Conservation (phyloP, 2,113 vertebrate genomes). For the Zapornia atra region DNA sequence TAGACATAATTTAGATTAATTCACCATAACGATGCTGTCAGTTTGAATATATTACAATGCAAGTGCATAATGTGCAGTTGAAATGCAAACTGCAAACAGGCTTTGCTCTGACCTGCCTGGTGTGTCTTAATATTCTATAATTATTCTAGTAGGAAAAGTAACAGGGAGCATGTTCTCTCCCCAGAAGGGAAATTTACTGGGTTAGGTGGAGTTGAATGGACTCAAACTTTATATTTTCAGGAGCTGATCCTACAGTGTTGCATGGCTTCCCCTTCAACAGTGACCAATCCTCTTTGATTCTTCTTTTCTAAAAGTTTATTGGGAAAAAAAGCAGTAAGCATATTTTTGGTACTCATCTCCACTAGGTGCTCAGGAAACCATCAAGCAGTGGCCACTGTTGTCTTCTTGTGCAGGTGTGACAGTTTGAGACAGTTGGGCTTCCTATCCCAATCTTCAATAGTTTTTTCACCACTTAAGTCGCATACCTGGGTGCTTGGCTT, state of each 20-base stretch:
- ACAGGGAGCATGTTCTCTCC: neutral
- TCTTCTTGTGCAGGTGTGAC: neutral
- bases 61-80: neutral
- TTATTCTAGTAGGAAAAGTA: conserved; percentile 6
- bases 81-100: conserved; percentile 39
- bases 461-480: neutral
- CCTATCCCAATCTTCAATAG: neutral
- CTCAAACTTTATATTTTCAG: neutral
- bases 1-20: conserved; percentile 60
- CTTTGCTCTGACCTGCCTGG: conserved; percentile 59
- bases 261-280: neutral
- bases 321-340: neutral
- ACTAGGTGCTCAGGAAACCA: neutral
- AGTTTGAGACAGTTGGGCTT: neutral
- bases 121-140: conserved; percentile 38
- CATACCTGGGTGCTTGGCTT: neutral
- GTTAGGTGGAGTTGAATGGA: neutral
- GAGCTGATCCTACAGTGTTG: neutral
- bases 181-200: neutral
- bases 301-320: neutral
- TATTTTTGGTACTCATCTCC: neutral
- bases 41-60: conserved; percentile 37
- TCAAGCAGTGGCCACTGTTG: neutral
- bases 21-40: conserved; percentile 16
- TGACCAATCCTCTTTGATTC: neutral